Evolutionary conservation across 2,113 vertebrate genomes (phyloP).

Genomic region (Coryphaenoides rupestris): DNA sequence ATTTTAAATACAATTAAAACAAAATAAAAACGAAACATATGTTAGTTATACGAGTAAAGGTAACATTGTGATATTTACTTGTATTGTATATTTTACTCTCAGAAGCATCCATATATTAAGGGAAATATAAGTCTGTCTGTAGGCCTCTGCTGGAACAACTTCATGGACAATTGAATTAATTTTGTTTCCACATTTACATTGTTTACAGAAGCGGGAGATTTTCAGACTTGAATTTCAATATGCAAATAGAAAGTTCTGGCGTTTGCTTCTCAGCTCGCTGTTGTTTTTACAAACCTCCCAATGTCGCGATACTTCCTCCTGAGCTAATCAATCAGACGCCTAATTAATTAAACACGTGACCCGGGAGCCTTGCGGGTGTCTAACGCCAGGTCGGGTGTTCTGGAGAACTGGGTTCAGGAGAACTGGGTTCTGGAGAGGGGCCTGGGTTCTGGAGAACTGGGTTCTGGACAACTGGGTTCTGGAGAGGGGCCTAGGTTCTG

Average conservation of each 20-base stretch:
- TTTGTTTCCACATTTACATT: conserved; percentile 61
- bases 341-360: conserved; percentile 57
- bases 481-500: conserved; percentile 45
- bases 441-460: no score
- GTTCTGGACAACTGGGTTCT: conserved; percentile 27
- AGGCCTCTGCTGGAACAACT: conserved; percentile 10
- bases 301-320: conserved; percentile 45
- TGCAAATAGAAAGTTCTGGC: conserved; percentile 54
- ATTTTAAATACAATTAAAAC: conserved; percentile 11
- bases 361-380: background rate
- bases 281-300: conserved; percentile 52
- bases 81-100: no score
- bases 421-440: conserved; percentile 32
- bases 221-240: conserved; percentile 60
- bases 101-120: no score
- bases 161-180: conserved; percentile 55
- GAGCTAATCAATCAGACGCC: conserved; percentile 58
- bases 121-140: no score
- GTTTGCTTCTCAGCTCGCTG: conserved; percentile 39
- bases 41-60: background rate
- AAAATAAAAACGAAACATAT: conserved; percentile 5
- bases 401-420: conserved; percentile 29
- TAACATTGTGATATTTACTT: no score
- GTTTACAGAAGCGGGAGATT: conserved; percentile 40
- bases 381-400: conserved; percentile 21